Conservation (phyloP, 2,797 vertebrate species). For the Scarus forsteni region DNA sequence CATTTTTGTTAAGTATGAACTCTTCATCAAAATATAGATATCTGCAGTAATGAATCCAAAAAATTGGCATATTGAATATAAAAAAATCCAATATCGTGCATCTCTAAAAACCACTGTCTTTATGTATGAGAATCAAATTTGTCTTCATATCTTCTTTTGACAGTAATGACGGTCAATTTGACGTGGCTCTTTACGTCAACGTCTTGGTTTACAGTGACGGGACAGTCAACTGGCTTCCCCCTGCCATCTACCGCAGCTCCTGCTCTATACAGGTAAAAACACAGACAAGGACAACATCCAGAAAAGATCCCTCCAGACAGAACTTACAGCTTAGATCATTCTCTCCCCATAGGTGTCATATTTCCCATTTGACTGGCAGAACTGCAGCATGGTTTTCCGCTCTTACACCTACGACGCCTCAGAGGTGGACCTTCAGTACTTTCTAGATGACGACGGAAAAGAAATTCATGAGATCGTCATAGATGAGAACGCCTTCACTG, state of each 20-base stretch:
- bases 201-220: constrained; percentile 87
- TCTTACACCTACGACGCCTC: constrained; percentile 92
- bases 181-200: constrained; percentile 88
- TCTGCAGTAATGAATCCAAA: too few species aligned
- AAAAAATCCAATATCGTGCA: too few species aligned
- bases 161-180: constrained; percentile 92
- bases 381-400: constrained; percentile 94
- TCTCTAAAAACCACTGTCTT: too few species aligned
- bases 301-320: not conserved
- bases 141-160: not conserved
- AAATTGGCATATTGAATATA: too few species aligned
- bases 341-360: constrained; percentile 86
- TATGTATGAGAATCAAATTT: not conserved
- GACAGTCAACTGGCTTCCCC: constrained; percentile 89
- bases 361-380: constrained; percentile 96
- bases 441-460: constrained; percentile 76
- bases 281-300: too few species aligned
- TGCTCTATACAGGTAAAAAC: constrained; percentile 89
- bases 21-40: too few species aligned
- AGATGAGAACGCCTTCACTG: constrained; percentile 89
- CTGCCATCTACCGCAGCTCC: constrained; percentile 90
- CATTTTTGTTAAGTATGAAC: too few species aligned
- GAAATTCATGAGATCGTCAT: constrained; percentile 89
- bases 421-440: constrained; percentile 88
- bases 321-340: not conserved